A percentile compares a stretch with the other conserved stretches of the same genome.
phyloP scores from a whole-genome alignment of 2,888 invertebrate species.

The Antheraea assamensis region DNA sequence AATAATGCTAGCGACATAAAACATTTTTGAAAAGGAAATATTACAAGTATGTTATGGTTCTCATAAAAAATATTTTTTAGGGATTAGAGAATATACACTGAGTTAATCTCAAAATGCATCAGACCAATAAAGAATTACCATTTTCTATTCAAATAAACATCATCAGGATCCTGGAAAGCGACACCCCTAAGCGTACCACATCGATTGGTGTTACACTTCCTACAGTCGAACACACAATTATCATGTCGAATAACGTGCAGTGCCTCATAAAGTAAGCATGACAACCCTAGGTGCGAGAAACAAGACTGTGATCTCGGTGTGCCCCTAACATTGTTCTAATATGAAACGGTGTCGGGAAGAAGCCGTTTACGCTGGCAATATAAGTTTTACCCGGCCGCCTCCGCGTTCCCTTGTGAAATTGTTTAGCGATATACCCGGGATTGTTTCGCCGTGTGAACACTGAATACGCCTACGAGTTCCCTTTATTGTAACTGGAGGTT shows the following conservation, averaged over 20 bases:
- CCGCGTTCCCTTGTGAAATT: slow-evolving; percentile 22
- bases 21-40: too few relatives aligned
- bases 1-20: too few relatives aligned
- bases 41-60: too few relatives aligned
- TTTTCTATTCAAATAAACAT: too few relatives aligned
- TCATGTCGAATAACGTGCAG: neutral
- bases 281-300: neutral
- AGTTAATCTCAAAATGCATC: too few relatives aligned
- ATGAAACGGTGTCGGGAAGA: slow-evolving; percentile 42
- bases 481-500: neutral
- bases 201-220: too few relatives aligned
- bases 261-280: neutral
- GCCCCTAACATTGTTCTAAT: slow-evolving; percentile 30
- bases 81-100: too few relatives aligned
- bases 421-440: slow-evolving; percentile 6
- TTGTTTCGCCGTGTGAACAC: neutral
- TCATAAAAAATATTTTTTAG: too few relatives aligned
- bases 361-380: slow-evolving; percentile 47
- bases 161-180: too few relatives aligned
- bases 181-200: too few relatives aligned
- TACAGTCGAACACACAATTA: too few relatives aligned
- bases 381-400: slow-evolving; percentile 43
- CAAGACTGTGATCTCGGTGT: slow-evolving; percentile 22
- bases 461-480: neutral
- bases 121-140: too few relatives aligned